These are phyloP conservation scores for Clarias pachynema DNA, from an alignment of 2,797 vertebrate genomes.

Conservation along the genomic window DNA sequence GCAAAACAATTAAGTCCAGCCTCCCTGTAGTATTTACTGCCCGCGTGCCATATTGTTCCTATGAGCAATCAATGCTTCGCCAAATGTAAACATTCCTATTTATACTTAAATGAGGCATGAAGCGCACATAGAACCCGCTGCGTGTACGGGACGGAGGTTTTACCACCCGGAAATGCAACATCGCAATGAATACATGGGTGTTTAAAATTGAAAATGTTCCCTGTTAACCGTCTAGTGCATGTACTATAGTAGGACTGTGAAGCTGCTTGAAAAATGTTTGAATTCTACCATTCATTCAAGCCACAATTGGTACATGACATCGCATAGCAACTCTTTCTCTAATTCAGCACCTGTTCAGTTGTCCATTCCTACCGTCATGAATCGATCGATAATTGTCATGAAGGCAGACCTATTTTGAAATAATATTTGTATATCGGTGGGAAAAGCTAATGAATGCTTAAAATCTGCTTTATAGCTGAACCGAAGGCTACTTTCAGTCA, in stretches of 20 bases:
- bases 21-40: slow-evolving; percentile 49
- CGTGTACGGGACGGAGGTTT: slow-evolving; percentile 22
- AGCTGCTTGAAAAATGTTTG: background rate
- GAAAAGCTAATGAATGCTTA: background rate
- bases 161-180: slow-evolving; percentile 28
- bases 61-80: slow-evolving; percentile 56
- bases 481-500: slow-evolving; percentile 9
- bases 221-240: background rate
- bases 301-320: background rate
- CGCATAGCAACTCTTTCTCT: background rate
- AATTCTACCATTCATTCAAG: background rate
- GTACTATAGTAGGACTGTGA: background rate
- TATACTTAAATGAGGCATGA: slow-evolving; percentile 61
- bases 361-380: background rate
- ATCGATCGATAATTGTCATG: background rate
- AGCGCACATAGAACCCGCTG: slow-evolving; percentile 4
- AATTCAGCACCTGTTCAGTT: background rate
- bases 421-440: background rate
- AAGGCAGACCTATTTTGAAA: background rate
- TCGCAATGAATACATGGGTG: slow-evolving; percentile 21
- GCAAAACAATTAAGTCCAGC: slow-evolving; percentile 58
- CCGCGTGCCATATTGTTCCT: slow-evolving; percentile 42
- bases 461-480: background rate
- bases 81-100: slow-evolving; percentile 62
- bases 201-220: background rate